Evolutionary conservation across 1,140 invertebrate species (phyloP), one percentile per base, ranked within the genome.

Genomic region (Drosophila willistoni): DNA sequence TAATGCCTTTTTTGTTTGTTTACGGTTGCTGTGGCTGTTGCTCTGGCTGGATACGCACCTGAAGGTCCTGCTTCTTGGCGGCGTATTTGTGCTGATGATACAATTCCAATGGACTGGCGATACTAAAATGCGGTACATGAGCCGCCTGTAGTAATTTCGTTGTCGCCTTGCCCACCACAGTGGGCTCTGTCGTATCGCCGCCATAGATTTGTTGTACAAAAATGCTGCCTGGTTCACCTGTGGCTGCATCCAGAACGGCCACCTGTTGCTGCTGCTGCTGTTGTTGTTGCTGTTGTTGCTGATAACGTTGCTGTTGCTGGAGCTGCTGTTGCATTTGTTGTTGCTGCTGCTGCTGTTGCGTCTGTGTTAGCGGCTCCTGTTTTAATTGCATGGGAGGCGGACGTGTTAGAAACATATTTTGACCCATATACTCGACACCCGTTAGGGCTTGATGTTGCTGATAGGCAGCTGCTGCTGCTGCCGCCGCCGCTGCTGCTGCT

Each of bases 1-100:
- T 44, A 39, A 44, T 62, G 60, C 34, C 29, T 6, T 29, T 36
- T 36, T 19, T 41, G 19, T 42, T 62, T 59, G 29, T 39, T 62
- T 42, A 44, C 41, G 60, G 60, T 62, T 36, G 60, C 41, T 41
- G 60, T 64, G 33, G 33, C 57, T 39, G 34, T 60, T 55, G 74
- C 74, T 68, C 34, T 64, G 71, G 39, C 67, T 59, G 73, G 60
- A 86, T 91, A 91, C 90, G 76, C 79, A 91, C 90, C 90, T 91
- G 90, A 86, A 90, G 87, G 80, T 91, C 90, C 84, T 90, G 90
- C 87, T 91, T 91, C 80, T 91, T 91, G 63, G 74, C 74, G 76
- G 75, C 80, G 74, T 90, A 91, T 66, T 91, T 91, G 77, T 87
- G 83, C 73, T 87, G 83, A 72, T 89, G 85, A 80, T 91, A 91